Percentiles rank a stretch among this genome's conserved stretches.
phyloP scores from a whole-genome alignment of 2,888 invertebrate species.

The Euclidia mi region DNA sequence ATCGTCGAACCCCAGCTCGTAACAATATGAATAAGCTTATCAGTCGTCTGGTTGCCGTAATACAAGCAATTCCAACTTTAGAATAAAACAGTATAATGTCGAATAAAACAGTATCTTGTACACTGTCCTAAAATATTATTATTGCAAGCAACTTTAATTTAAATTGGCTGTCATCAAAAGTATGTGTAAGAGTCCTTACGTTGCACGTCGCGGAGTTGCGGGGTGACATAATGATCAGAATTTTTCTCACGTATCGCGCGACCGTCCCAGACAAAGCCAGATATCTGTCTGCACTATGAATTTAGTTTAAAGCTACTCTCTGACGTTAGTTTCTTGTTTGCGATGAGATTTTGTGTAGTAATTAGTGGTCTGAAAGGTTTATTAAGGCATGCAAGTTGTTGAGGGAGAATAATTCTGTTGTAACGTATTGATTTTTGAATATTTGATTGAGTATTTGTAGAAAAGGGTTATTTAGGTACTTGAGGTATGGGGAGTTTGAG shows the following conservation, averaged over 20 bases:
- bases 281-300: conserved; percentile 67
- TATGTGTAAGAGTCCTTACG: conserved; percentile 30
- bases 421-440: background rate
- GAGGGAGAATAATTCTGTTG: background rate
- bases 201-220: conserved; percentile 10
- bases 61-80: too few species aligned
- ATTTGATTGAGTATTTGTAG: background rate
- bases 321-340: conserved; percentile 44
- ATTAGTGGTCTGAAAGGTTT: conserved; percentile 34
- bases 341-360: conserved; percentile 37
- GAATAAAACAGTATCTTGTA: too few species aligned
- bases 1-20: too few species aligned
- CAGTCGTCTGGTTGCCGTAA: too few species aligned
- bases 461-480: too few species aligned
- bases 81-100: too few species aligned
- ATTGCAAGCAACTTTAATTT: too few species aligned
- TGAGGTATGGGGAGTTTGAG: too few species aligned
- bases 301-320: conserved; percentile 59
- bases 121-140: too few species aligned
- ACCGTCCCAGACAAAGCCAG: conserved; percentile 53
- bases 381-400: background rate
- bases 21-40: too few species aligned
- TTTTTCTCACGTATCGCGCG: conserved; percentile 56
- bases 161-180: conserved; percentile 39
- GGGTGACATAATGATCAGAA: conserved; percentile 42